These are phyloP conservation scores for Sclerurus mexicanus DNA, from an alignment of 2,113 vertebrate genomes.

Conservation along the genomic window DNA sequence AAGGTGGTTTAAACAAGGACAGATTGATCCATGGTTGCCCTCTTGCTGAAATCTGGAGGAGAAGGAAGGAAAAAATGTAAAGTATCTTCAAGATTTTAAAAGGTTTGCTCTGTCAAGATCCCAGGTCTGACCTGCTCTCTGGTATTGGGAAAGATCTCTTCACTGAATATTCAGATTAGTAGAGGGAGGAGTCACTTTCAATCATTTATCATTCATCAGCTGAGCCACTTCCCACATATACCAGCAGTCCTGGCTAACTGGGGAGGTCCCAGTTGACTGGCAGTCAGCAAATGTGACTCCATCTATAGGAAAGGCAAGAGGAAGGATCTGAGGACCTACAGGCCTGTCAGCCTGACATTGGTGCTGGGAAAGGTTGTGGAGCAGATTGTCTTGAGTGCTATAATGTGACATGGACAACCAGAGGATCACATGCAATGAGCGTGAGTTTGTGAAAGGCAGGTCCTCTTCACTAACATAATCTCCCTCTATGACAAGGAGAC, in stretches of 20 bases:
- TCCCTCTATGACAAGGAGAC: neutral
- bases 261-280: no score
- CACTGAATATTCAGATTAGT: neutral
- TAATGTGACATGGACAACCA: neutral
- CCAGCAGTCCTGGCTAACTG: neutral
- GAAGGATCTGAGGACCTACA: neutral
- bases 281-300: neutral
- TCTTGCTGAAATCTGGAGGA: neutral
- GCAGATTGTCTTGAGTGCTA: neutral
- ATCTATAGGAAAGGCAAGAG: neutral
- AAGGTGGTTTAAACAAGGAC: neutral
- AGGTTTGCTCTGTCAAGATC: neutral
- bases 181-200: neutral
- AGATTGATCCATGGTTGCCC: neutral
- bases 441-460: neutral
- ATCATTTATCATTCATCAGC: neutral
- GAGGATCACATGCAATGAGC: neutral
- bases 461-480: neutral
- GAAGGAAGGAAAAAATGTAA: neutral
- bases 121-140: neutral
- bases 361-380: neutral
- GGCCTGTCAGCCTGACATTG: neutral
- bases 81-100: neutral
- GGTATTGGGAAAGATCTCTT: neutral
- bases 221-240: neutral